These are phyloP conservation scores for Teleopsis dalmanni DNA, from an alignment of 1,140 invertebrate species.

Conservation along the genomic window DNA sequence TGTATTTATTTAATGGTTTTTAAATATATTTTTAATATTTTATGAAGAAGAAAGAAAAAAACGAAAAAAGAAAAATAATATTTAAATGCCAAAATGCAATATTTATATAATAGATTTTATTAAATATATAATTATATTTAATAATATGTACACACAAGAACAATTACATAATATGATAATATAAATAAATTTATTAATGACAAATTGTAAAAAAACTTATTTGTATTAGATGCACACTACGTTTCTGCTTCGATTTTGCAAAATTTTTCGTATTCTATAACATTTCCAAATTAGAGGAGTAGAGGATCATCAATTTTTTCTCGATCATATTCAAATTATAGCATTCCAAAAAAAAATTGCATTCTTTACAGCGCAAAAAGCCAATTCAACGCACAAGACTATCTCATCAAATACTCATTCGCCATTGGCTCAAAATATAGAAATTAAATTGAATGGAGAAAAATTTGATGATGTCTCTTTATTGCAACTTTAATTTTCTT, in stretches of 20 bases:
- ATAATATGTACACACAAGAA: constrained; percentile 22
- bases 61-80: constrained; percentile 44
- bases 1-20: constrained; percentile 15
- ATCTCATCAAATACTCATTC: no score
- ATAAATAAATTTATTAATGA: constrained; percentile 8
- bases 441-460: no score
- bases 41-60: constrained; percentile 45
- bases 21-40: constrained; percentile 27
- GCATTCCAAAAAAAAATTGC: no score
- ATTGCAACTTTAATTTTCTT: no score
- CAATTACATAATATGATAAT: constrained; percentile 35
- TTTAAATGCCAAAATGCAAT: constrained; percentile 45
- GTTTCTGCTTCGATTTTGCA: constrained; percentile 8
- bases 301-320: no score
- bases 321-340: no score
- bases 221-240: constrained; percentile 42
- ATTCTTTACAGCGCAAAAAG: no score
- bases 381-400: no score
- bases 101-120: constrained; percentile 25
- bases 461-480: no score
- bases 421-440: no score
- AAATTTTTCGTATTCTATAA: neutral
- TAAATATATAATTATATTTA: constrained; percentile 33
- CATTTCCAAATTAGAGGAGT: no score
- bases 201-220: constrained; percentile 28